Conservation (phyloP, 2,797 vertebrate genomes). For the Nyctibius grandis region DNA sequence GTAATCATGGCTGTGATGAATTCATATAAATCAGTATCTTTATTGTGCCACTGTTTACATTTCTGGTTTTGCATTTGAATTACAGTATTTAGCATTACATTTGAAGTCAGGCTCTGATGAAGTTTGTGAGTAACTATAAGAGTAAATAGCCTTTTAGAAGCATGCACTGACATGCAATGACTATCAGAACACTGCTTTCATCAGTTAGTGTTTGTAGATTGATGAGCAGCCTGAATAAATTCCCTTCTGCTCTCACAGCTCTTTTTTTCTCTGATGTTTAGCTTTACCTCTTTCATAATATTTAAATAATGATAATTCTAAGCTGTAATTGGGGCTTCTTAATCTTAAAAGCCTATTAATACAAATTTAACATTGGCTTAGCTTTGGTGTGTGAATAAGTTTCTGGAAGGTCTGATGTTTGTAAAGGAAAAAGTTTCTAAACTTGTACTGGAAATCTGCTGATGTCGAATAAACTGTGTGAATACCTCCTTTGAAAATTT, state of each 20-base stretch:
- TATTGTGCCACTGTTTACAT: neutral
- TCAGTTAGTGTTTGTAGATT: neutral
- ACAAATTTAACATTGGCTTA: neutral
- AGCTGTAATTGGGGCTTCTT: neutral
- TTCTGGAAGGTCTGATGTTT: neutral
- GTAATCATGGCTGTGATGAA: neutral
- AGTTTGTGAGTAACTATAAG: neutral
- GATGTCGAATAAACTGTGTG: neutral
- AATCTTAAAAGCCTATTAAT: neutral
- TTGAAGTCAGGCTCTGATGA: neutral
- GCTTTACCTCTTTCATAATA: neutral
- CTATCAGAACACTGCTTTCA: neutral
- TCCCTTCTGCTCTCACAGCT: neutral
- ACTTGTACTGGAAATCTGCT: neutral
- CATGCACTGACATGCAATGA: neutral
- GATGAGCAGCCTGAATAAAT: neutral
- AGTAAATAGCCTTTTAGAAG: neutral
- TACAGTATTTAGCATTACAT: neutral
- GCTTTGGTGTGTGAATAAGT: neutral
- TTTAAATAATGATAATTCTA: neutral
- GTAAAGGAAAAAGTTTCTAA: neutral
- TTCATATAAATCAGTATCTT: neutral
- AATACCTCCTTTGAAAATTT: neutral
- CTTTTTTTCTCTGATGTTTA: neutral
- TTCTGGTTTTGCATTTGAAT: neutral